phyloP scores from a whole-genome alignment of 2,888 invertebrate genomes.

The Petrophora chlorosata region DNA sequence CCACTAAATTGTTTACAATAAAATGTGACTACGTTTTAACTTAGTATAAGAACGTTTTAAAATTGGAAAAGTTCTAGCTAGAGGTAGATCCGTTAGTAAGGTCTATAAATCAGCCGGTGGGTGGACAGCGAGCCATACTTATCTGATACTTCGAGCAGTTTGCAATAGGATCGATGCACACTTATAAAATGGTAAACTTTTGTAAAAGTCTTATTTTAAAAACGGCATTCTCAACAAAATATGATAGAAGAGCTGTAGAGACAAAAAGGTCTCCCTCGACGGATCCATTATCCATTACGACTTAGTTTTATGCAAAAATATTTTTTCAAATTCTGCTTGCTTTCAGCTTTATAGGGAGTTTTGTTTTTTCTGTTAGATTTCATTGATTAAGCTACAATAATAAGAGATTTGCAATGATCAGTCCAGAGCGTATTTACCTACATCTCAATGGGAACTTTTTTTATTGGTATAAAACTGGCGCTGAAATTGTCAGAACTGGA shows the following conservation, averaged over 20 bases:
- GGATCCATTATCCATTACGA: too few species aligned
- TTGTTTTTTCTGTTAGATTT: too few species aligned
- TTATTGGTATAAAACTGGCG: slow-evolving; percentile 61
- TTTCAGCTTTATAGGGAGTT: too few species aligned
- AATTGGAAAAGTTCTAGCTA: slow-evolving; percentile 39
- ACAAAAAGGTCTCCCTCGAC: too few species aligned
- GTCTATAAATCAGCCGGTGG: slow-evolving; percentile 63
- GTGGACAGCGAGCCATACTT: slow-evolving; percentile 58
- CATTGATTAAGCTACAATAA: too few species aligned
- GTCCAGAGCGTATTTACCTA: slow-evolving; percentile 46
- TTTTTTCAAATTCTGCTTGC: too few species aligned
- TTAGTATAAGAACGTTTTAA: slow-evolving; percentile 35
- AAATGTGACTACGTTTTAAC: slow-evolving; percentile 23
- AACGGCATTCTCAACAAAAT: not conserved
- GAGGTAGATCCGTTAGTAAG: slow-evolving; percentile 40
- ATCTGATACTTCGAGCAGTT: slow-evolving; percentile 45
- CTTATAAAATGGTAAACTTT: not conserved
- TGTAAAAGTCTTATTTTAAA: not conserved
- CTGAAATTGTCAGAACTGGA: slow-evolving; percentile 67
- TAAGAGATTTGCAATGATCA: too few species aligned
- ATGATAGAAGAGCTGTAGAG: not conserved
- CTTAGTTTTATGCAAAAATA: too few species aligned
- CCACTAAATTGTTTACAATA: too few species aligned
- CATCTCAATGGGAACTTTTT: too few species aligned
- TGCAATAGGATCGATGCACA: slow-evolving; percentile 19